Base-by-base conservation (phyloP, 2,113 vertebrate species). In the Eptatretus burgeri region DNA sequence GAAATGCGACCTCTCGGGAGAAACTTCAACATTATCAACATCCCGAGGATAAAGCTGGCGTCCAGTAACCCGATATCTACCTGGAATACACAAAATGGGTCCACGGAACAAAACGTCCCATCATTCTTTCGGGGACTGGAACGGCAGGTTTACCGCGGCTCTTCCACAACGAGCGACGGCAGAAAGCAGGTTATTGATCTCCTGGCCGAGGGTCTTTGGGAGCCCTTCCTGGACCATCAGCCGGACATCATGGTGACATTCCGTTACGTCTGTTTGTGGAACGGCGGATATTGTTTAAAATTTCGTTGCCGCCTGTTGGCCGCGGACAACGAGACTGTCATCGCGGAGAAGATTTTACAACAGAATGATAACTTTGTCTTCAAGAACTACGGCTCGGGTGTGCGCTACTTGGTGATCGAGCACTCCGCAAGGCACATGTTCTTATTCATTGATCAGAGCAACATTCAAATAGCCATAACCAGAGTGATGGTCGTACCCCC, bases 391-490 rank as follows among this genome's bases (percentile, higher is more conserved):
- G 81, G 79, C 11, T 66, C 70, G 1, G 88, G 87, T 1, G 83
- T 87, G 63, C 80, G 88, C 49, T 71, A 78, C 63, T 69, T 96
- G 69, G 65, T 50, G 17, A 93, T 96, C 14, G 70, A 70, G 49
- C 91, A 96, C 0, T 84, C 85, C 5, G 85, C 1, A 85, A 96
- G 72, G 81, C 76, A 0, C 76, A 83, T n/a, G 68, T 85, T 10
- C 70, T 95, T 87, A 76, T 76, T 1, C 88, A 85, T 9, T 85
- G 83, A 80, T 94, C 86, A 0, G 88, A 88, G 1, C n/a, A n/a
- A n/a, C n/a, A 70, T 85, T 63, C 76, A 83, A 0, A 73, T 96
- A 10, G 93, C 84, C 1, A 80, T 87, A 75, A 91, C 78, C 75
- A 78, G 82, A 41, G 72, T 96, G 53, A 73, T 78, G 64, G 63